Conservation (phyloP, 1,140 invertebrate species). For the Ceratina japonica region DNA sequence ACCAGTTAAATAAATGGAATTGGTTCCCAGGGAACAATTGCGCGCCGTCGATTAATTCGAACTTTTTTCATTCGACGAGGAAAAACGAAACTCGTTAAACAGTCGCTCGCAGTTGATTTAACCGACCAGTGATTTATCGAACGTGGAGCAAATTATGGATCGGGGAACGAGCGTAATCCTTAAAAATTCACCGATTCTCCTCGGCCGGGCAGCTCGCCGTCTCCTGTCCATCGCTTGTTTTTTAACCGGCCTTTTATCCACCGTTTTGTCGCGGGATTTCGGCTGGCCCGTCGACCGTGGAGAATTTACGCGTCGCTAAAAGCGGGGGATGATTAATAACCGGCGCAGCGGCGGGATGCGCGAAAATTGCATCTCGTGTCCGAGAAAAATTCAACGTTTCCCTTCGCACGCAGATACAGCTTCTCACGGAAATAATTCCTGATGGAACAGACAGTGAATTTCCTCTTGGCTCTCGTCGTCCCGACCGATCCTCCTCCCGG, state of each 20-base stretch:
- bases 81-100: neutral
- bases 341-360: neutral
- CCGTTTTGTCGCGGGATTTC: neutral
- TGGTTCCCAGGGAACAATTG: neutral
- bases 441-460: neutral
- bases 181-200: neutral
- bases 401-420: neutral
- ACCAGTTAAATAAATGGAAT: neutral
- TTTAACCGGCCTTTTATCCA: neutral
- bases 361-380: neutral
- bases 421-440: constrained; percentile 6
- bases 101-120: neutral
- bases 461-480: neutral
- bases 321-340: neutral
- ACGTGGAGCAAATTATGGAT: neutral
- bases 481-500: no score
- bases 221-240: neutral
- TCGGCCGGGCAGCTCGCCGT: no score
- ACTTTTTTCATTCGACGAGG: constrained; percentile 9
- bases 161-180: neutral
- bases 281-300: neutral
- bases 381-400: constrained; percentile 9
- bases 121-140: neutral
- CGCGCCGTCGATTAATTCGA: neutral
- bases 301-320: neutral